A percentile compares a stretch with the other conserved stretches of the same genome.
phyloP scores from a whole-genome alignment of 2,113 vertebrate species.

The Megatriorchis doriae region DNA sequence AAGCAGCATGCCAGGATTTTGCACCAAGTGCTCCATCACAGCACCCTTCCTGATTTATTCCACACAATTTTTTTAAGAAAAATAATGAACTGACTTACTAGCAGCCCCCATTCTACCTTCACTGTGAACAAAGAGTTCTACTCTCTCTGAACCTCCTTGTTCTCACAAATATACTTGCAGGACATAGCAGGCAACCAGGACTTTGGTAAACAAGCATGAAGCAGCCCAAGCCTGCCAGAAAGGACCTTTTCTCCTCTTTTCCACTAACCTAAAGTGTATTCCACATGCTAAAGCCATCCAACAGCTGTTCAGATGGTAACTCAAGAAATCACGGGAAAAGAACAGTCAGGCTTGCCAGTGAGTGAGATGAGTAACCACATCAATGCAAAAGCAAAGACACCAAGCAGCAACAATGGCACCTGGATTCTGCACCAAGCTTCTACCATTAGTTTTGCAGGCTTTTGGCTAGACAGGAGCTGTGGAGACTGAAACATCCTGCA shows the following conservation, averaged over 20 bases:
- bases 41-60: neutral
- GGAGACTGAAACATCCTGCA: neutral
- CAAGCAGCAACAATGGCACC: neutral
- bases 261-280: neutral
- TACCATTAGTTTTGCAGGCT: neutral
- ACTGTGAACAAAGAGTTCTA: neutral
- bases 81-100: neutral
- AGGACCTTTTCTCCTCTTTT: neutral
- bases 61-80: neutral
- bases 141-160: neutral
- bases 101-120: neutral
- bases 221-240: neutral
- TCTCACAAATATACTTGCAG: neutral
- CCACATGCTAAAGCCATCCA: neutral
- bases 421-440: neutral
- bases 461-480: neutral
- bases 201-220: neutral
- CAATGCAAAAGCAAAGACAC: neutral
- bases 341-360: neutral
- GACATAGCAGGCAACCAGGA: neutral
- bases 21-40: neutral
- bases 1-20: neutral
- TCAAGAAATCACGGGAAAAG: neutral
- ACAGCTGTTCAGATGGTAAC: neutral
- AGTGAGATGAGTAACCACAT: neutral